These are phyloP conservation scores for Anaspis maculata DNA, from an alignment of 2,888 invertebrate genomes.

Conservation along the genomic window DNA sequence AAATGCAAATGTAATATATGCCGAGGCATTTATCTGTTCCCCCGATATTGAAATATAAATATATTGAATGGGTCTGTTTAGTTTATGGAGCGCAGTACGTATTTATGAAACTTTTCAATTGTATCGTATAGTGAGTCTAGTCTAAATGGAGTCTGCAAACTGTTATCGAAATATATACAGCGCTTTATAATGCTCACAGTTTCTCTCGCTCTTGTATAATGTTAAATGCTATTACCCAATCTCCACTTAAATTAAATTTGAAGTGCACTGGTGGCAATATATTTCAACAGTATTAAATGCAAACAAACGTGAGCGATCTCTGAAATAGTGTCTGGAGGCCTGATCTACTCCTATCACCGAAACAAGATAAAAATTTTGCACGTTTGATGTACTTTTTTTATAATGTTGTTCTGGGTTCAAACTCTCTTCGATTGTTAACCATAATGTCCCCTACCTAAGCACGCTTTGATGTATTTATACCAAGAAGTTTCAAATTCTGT, in stretches of 20 bases:
- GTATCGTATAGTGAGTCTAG: slow-evolving; percentile 17
- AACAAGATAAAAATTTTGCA: too few relatives aligned
- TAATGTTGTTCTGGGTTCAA: too few relatives aligned
- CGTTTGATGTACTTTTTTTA: too few relatives aligned
- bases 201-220: slow-evolving; percentile 10
- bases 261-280: too few relatives aligned
- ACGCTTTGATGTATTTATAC: too few relatives aligned
- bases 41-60: slow-evolving; percentile 23
- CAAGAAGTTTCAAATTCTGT: too few relatives aligned
- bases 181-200: slow-evolving; percentile 12
- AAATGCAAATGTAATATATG: slow-evolving; percentile 21
- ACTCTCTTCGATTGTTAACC: too few relatives aligned
- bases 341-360: too few relatives aligned
- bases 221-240: slow-evolving; percentile 18
- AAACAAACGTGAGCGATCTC: too few relatives aligned
- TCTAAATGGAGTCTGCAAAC: slow-evolving; percentile 18
- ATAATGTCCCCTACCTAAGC: too few relatives aligned
- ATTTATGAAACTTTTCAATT: slow-evolving; percentile 22
- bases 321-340: too few relatives aligned
- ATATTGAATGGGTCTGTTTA: slow-evolving; percentile 20
- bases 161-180: slow-evolving; percentile 20
- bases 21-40: slow-evolving; percentile 22
- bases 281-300: too few relatives aligned
- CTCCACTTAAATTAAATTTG: slow-evolving; percentile 19
- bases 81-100: slow-evolving; percentile 17